These are phyloP conservation scores for Cyrtorhinus lividipennis DNA, from an alignment of 1,140 invertebrate species.

Conservation along the genomic window DNA sequence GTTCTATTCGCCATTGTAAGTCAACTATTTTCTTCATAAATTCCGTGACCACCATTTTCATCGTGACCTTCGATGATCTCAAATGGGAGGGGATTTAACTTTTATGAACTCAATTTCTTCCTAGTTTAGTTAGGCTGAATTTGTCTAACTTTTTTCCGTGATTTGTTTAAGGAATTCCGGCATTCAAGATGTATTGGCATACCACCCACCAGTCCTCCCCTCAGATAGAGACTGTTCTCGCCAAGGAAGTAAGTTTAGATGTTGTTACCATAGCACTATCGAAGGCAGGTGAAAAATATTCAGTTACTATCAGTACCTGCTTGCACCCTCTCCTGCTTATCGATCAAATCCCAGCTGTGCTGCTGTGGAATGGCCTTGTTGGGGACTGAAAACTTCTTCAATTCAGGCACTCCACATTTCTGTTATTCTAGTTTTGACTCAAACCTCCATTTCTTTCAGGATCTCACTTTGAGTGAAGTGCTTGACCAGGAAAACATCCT, in stretches of 20 bases:
- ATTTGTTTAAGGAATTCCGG: background rate
- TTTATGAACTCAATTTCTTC: background rate
- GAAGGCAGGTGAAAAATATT: no score
- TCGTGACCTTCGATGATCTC: slow-evolving; percentile 1
- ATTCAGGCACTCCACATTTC: no score
- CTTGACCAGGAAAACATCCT: slow-evolving; percentile 90
- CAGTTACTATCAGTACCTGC: no score
- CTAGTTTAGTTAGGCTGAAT: background rate
- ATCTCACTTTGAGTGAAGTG: slow-evolving; percentile 76
- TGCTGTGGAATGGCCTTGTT: no score
- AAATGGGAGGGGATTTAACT: background rate
- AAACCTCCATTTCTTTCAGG: slow-evolving; percentile 47
- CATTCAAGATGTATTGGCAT: slow-evolving; percentile 21
- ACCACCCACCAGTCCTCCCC: slow-evolving; percentile 18
- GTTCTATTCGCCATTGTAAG: background rate
- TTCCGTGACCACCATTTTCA: background rate
- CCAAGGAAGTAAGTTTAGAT: slow-evolving; percentile 22
- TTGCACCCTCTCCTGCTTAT: no score
- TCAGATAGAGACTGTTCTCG: slow-evolving; percentile 22
- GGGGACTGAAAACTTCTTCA: no score
- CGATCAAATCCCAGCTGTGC: no score
- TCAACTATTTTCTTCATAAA: no score
- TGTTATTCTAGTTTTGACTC: no score
- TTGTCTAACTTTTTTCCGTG: background rate
- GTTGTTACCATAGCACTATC: no score